These are phyloP conservation scores for Lordiphosa mommai DNA, from an alignment of 1,140 invertebrate species.

Conservation along the genomic window DNA sequence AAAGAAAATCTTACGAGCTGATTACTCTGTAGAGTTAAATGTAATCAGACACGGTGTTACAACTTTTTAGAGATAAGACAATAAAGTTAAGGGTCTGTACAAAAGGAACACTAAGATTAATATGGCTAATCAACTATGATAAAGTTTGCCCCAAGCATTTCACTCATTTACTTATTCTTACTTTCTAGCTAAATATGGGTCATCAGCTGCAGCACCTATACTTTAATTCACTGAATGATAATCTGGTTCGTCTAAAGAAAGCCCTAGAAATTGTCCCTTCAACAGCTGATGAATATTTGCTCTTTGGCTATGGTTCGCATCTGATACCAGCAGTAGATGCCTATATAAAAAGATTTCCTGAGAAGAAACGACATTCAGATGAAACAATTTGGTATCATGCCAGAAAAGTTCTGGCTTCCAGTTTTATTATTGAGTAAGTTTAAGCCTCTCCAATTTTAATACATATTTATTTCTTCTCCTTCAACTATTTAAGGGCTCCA, in stretches of 20 bases:
- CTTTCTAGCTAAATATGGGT: conserved; percentile 11
- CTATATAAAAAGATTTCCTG: conserved; percentile 10
- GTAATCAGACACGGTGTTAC: too few species aligned
- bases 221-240: conserved; percentile 31
- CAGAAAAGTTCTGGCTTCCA: conserved; percentile 25
- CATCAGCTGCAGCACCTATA: neutral
- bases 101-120: too few species aligned
- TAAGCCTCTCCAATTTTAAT: neutral
- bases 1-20: too few species aligned
- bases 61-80: too few species aligned
- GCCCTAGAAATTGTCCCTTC: conserved; percentile 3
- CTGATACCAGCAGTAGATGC: conserved; percentile 23
- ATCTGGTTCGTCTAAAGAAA: neutral
- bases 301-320: conserved; percentile 24
- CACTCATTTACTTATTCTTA: neutral
- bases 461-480: neutral
- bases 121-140: too few species aligned
- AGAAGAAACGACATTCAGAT: neutral
- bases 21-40: too few species aligned
- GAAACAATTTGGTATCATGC: conserved; percentile 35
- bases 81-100: too few species aligned
- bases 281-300: neutral
- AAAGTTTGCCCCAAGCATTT: too few species aligned
- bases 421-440: conserved; percentile 40
- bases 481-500: neutral